Percentiles rank a stretch among this genome's conserved stretches.
Conservation (phyloP, 2,113 vertebrate genomes). For the Mustela lutreola region DNA sequence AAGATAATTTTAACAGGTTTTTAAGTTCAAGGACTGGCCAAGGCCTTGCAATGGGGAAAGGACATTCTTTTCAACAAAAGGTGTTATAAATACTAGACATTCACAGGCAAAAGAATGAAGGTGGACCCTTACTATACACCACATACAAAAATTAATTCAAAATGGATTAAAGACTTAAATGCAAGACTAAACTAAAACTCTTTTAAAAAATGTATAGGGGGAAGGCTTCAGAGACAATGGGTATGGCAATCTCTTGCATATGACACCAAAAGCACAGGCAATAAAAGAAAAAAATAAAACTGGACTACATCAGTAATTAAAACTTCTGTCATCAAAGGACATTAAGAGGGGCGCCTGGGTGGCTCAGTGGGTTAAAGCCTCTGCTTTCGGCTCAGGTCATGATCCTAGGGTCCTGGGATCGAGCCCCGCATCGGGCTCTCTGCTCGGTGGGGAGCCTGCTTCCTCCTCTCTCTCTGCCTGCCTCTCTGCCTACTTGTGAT, state of each 20-base stretch:
- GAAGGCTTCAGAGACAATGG: not conserved
- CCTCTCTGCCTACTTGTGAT: no score
- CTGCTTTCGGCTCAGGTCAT: no score
- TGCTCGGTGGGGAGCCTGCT: no score
- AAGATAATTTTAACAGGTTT: slow-evolving; percentile 27
- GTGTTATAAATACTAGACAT: not conserved
- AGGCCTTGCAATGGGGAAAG: not conserved
- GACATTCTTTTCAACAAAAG: slow-evolving; percentile 5
- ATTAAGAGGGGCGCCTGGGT: no score
- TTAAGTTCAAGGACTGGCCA: not conserved
- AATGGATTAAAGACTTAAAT: not conserved
- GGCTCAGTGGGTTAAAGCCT: no score
- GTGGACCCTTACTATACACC: not conserved
- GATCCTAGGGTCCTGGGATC: no score
- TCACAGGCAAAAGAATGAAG: not conserved
- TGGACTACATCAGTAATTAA: slow-evolving; percentile 36
- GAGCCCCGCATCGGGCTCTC: no score
- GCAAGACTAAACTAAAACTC: slow-evolving; percentile 36
- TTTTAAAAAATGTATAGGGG: not conserved
- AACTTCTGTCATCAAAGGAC: not conserved
- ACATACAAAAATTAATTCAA: not conserved
- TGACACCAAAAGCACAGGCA: not conserved
- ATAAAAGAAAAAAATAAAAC: slow-evolving; percentile 30
- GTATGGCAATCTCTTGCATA: not conserved
- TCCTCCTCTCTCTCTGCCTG: no score